A percentile compares a stretch with the other conserved stretches of the same genome.
Evolutionary conservation across 2,113 vertebrate genomes (phyloP).

Genomic region (Python bivittatus): DNA sequence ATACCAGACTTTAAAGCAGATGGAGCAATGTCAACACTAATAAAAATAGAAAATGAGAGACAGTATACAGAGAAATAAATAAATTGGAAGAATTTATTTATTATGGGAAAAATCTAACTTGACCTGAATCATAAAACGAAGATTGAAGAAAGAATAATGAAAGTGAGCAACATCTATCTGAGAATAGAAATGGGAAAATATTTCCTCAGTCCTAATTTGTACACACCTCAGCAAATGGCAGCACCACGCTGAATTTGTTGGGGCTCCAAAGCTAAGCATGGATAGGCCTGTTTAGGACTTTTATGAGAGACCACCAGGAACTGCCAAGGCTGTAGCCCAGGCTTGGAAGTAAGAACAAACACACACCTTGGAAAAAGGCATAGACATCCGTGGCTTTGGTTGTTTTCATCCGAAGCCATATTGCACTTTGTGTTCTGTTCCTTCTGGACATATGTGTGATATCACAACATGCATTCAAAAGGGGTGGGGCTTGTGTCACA

Average conservation of each 20-base stretch:
- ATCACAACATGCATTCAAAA: not conserved
- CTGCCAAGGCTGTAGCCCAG: not conserved
- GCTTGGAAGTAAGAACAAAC: not conserved
- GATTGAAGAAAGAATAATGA: not conserved
- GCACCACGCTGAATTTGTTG: not conserved
- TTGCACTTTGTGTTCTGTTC: not conserved
- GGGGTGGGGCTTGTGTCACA: not conserved
- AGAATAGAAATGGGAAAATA: not conserved
- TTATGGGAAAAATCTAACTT: not conserved
- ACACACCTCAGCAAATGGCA: not conserved
- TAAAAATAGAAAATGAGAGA: not conserved
- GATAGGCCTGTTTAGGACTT: not conserved
- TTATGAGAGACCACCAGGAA: not conserved
- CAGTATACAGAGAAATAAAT: not conserved
- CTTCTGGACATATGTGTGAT: not conserved
- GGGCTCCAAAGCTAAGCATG: not conserved
- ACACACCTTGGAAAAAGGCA: not conserved
- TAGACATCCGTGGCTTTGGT: not conserved
- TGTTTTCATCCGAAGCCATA: not conserved
- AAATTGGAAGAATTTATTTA: slow-evolving; percentile 4
- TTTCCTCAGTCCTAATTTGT: not conserved
- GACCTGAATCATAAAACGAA: not conserved
- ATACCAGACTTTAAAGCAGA: not conserved
- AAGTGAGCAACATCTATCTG: not conserved
- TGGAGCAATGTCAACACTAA: slow-evolving; percentile 7